Base-by-base conservation (phyloP, 2,113 vertebrate genomes). In the Ptilorrhoa leucosticta region DNA sequence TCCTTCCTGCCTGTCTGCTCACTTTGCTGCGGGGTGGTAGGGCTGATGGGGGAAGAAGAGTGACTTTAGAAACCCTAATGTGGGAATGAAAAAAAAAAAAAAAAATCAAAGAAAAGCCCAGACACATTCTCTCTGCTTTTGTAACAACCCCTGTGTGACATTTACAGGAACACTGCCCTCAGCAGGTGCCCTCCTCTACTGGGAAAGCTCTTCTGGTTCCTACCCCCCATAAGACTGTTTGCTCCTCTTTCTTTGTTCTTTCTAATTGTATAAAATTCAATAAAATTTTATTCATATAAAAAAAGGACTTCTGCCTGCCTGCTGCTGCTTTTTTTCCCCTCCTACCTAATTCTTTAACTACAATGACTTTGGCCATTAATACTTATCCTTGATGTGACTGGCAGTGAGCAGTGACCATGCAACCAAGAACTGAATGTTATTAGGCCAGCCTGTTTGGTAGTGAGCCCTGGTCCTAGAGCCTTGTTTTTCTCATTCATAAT, bases 211-310 rank as follows among this genome's bases (percentile, higher is more conserved):
- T 87, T 95, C 83, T 90, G 83, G 87, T 95, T 96, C 75, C 79
- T 96, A 91, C 79, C 73, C 63, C 96, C 87, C 94, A 91, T 95
- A 60, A 96, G 96, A 96, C 94, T 97, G 94, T 97, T 97, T 66
- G 90, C 97, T 97, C 96, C 91, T 95, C 97, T 97, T 97, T 97
- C 97, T 98, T 98, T 98, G 97, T 98, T 98, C 97, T 98, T 98
- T 98, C 97, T 98, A 98, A 98, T 98, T 94, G 97, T 97, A 96
- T 98, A 97, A 98, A 98, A 97, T 95, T 97, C 96, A 98, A 98
- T 98, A 98, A 98, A 98, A 97, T 44, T 98, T 98, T 98, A 98
- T 98, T 98, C 98, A 95, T 98, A 97, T 97, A 98, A 98, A 96
- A 97, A 85, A 93, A 86, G 37, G 28, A 87, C 18, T 87, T 82